Evolutionary conservation across 2,888 invertebrate species (phyloP).

Genomic region (Synergus gifuensis): DNA sequence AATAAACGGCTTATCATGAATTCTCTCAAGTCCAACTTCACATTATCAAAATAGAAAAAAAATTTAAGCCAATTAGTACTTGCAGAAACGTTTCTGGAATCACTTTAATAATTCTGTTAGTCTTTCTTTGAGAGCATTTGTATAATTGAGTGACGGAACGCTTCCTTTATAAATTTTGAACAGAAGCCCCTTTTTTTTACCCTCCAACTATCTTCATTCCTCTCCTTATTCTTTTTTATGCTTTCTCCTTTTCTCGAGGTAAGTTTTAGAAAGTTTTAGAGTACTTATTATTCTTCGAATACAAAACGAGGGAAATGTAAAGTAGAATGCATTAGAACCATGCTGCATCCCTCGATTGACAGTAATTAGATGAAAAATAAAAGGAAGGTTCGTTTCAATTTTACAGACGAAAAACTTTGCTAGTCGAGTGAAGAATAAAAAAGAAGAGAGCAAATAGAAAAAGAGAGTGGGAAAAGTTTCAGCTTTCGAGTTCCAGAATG

Average conservation of each 20-base stretch:
- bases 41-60: conserved; percentile 16
- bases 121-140: conserved; percentile 33
- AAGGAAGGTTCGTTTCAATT: conserved; percentile 34
- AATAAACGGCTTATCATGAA: conserved; percentile 23
- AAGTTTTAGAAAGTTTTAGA: conserved; percentile 18
- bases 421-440: conserved; percentile 25
- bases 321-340: conserved; percentile 35
- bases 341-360: conserved; percentile 23
- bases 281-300: conserved; percentile 35
- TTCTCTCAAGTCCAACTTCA: conserved; percentile 27
- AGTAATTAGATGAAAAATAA: conserved; percentile 39
- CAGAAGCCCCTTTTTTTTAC: background rate
- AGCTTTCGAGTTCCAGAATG: conserved; percentile 5
- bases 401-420: conserved; percentile 37
- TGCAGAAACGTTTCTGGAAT: conserved; percentile 32
- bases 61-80: conserved; percentile 31
- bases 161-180: conserved; percentile 34
- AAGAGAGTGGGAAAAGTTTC: conserved; percentile 42
- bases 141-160: conserved; percentile 24
- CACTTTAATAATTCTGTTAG: conserved; percentile 39
- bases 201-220: background rate
- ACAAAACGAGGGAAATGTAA: conserved; percentile 23
- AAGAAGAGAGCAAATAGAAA: conserved; percentile 44
- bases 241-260: conserved; percentile 21
- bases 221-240: background rate